Evolutionary conservation across 2,113 vertebrate species (phyloP), one percentile per base, ranked within the genome.

Genomic region (Willisornis vidua): DNA sequence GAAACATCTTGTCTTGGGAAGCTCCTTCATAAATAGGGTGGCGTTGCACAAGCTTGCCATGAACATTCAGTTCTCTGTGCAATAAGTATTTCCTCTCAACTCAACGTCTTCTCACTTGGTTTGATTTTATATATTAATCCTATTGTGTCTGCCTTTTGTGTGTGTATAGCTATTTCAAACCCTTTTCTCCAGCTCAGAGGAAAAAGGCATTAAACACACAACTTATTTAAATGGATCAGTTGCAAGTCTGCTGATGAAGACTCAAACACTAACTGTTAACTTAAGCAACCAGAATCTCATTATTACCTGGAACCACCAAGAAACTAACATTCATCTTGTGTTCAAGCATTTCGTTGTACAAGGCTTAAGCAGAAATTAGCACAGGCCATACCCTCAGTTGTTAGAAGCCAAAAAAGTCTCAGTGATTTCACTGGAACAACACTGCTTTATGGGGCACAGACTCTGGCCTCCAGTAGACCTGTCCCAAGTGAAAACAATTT

Each of bases 1-100:
- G 76, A 82, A 90, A 83, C 48, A 48, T 35, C 61, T 57, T 51
- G 28, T 55, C 61, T 89, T 57, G 66, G 70, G 83, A 90, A 96
- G 80, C 45, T 84, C 24, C 89, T 87, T 83, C 73, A 43, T 26
- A 75, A 86, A 87, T 23, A 76, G 7, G 19, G 48, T 61, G 3
- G 1, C 0, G 0, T 72, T 86, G 41, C 6, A 6, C 0, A 0
- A 87, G 72, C 22, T 77, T 63, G 51, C 57, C 43, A 10, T 43
- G 65, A 22, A 14, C 1, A 0, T 84, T 59, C 67, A n/a, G n/a
- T 22, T 45, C 45, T 90, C 46, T 46, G 19, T 58, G 41, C 78
- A 31, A 28, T 10, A 14, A 66, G 16, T 23, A n/a, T 84, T 88
- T 90, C 78, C 43, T 81, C 87, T 72, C 51, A 20, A 13, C 28